Base-by-base conservation (phyloP, 2,797 vertebrate species). In the Hozukius guyotensis region DNA sequence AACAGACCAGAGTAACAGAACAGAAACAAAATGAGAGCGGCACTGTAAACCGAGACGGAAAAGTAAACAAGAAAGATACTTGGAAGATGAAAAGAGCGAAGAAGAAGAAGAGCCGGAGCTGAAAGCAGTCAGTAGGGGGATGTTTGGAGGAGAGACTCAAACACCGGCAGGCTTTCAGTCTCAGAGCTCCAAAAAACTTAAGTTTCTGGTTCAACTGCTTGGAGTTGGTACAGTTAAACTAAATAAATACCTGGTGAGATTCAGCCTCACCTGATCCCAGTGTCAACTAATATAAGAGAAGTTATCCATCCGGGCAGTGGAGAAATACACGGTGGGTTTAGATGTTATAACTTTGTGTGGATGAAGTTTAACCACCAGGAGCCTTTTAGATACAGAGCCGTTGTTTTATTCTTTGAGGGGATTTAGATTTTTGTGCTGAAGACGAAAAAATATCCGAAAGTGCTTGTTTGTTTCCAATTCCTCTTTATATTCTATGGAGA, bases 1-100 rank as follows among this genome's bases (percentile, higher is more conserved):
- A 80, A 83, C 42, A 83, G 73, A 82, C 6, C 3, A 31, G 57
- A 72, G 76, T 13, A 63, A 68, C 12, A 60, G 72, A 78, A 56
- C 16, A 78, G 61, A 81, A 81, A 75, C 52, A 76, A 78, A 71
- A 76, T 55, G 20, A 52, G 55, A 86, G 67, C 10, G 2, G 22
- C 34, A 38, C 57, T 77, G 36, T 71, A 89, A 77, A 82, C 75
- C 1, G 13, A 74, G 46, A 74, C 72, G 63, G 55, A 71, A 27
- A 78, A 65, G 18, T 22, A 13, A 81, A 75, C 75, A 81, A 76
- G 77, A 80, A 81, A 82, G 76, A 86, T 57, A 46, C 56, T 67
- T 34, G 49, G 62, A 74, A 36, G 76, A 82, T 83, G 38, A 74
- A 84, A 81, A 55, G 49, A 75, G 76, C 57, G 60, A 71, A 80